These are phyloP conservation scores for Epirrhoe alternata DNA, from an alignment of 2,888 invertebrate genomes.

Conservation along the genomic window DNA sequence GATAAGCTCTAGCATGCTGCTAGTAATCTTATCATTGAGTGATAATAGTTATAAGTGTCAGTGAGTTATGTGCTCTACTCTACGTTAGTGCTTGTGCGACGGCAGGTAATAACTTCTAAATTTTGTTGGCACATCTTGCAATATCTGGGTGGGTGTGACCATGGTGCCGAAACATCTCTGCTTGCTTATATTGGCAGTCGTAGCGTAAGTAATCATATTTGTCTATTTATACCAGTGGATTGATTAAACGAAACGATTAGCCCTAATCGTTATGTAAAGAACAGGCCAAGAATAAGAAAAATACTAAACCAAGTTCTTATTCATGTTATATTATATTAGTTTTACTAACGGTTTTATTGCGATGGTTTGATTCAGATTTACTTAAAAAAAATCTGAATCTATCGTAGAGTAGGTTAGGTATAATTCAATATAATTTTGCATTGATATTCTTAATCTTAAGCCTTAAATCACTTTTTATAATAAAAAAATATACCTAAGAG, in stretches of 20 bases:
- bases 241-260: constrained; percentile 8
- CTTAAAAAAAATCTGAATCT: too few species aligned
- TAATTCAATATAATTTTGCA: too few species aligned
- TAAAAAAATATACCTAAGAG: constrained; percentile 38
- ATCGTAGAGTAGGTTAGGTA: too few species aligned
- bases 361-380: too few species aligned
- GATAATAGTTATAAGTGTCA: constrained; percentile 84
- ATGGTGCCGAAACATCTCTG: constrained; percentile 67
- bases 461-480: not conserved
- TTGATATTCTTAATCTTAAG: too few species aligned
- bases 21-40: constrained; percentile 82
- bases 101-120: constrained; percentile 68
- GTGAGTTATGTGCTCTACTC: constrained; percentile 77
- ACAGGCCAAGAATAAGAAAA: not conserved
- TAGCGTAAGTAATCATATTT: constrained; percentile 69
- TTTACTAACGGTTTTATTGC: too few species aligned
- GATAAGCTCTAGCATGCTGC: constrained; percentile 79
- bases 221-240: constrained; percentile 18
- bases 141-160: constrained; percentile 58
- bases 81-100: constrained; percentile 70
- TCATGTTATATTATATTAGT: not conserved
- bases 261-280: constrained; percentile 30
- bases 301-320: not conserved
- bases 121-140: constrained; percentile 58
- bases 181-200: constrained; percentile 62